Evolutionary conservation across 2,113 vertebrate species (phyloP).

Genomic region (Brachypodius melanocephalos): DNA sequence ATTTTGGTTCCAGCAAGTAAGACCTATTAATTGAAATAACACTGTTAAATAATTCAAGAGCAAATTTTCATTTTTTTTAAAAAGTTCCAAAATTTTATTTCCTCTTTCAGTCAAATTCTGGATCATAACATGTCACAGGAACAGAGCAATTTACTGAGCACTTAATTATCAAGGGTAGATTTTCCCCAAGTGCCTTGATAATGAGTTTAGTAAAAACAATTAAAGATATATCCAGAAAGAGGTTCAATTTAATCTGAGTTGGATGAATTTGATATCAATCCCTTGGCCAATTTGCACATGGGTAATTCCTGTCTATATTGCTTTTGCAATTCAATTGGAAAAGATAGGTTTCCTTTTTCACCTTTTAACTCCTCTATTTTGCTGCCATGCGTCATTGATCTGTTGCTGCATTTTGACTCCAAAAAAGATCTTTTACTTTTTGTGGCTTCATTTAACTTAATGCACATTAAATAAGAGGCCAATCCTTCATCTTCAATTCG

Average conservation of each 20-base stretch:
- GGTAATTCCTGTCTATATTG: background rate
- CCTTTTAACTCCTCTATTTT: background rate
- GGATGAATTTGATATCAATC: background rate
- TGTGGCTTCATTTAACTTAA: background rate
- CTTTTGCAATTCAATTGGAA: background rate
- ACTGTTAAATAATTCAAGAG: background rate
- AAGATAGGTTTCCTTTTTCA: background rate
- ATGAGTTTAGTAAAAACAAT: background rate
- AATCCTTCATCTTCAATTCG: background rate
- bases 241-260: background rate
- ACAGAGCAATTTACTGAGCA: background rate
- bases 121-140: background rate
- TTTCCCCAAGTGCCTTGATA: background rate
- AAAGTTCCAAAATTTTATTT: background rate
- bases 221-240: background rate
- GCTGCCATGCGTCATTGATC: background rate
- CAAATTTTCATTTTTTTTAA: background rate
- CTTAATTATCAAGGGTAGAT: background rate
- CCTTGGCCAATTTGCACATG: background rate
- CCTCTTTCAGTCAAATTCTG: background rate
- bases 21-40: background rate
- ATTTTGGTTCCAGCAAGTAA: background rate
- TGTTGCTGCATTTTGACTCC: background rate
- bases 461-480: background rate
- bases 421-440: background rate